phyloP scores from a whole-genome alignment of 2,888 invertebrate genomes.

The Eupithecia inturbata region DNA sequence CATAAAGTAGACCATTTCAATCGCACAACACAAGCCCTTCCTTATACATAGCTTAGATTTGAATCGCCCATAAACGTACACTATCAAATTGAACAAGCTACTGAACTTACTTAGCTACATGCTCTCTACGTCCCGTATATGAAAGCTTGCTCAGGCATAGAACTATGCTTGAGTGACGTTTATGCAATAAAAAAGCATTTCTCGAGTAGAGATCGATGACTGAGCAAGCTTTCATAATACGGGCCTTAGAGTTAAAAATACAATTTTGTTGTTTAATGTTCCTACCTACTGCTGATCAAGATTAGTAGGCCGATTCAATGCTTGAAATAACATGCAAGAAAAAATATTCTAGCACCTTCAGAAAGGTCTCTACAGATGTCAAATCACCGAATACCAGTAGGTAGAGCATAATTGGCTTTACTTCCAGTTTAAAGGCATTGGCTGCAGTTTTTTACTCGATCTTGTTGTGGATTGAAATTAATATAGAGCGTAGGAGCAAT shows the following conservation, averaged over 20 bases:
- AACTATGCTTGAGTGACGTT: too few relatives aligned
- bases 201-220: too few relatives aligned
- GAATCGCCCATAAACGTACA: constrained; percentile 34
- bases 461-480: constrained; percentile 54
- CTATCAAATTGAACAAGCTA: constrained; percentile 25
- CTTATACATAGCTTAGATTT: constrained; percentile 45
- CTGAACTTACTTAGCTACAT: constrained; percentile 2
- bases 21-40: constrained; percentile 46
- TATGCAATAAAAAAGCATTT: too few relatives aligned
- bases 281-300: neutral
- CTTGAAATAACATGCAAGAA: neutral
- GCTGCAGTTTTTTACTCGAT: constrained; percentile 42
- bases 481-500: constrained; percentile 53
- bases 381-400: neutral
- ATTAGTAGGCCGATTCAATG: neutral
- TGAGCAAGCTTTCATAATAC: too few relatives aligned
- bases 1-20: constrained; percentile 67
- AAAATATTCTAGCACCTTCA: neutral
- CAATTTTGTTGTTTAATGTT: neutral
- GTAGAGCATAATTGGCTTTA: neutral
- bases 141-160: too few relatives aligned
- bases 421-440: neutral
- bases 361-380: neutral
- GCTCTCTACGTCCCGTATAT: too few relatives aligned
- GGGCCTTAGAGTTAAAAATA: neutral